A percentile compares a stretch with the other conserved stretches of the same genome.
These are phyloP conservation scores for Drosophila rubida DNA, from an alignment of 2,888 invertebrate species.

Conservation along the genomic window DNA sequence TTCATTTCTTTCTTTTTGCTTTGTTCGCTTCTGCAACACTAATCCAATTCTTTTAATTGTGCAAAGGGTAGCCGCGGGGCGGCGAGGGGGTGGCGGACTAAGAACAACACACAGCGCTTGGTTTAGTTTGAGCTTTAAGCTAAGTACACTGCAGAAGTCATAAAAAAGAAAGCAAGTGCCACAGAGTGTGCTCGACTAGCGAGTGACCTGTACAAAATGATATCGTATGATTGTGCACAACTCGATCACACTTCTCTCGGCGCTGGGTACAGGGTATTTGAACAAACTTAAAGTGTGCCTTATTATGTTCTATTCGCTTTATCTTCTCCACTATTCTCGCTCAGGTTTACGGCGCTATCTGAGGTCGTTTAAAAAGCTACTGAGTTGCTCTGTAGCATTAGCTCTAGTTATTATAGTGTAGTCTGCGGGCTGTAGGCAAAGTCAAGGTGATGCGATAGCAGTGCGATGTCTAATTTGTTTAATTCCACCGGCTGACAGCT, in stretches of 20 bases:
- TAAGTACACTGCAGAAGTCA: conserved; percentile 7
- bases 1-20: conserved; percentile 20
- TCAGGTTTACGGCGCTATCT: conserved; percentile 61
- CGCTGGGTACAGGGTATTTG: not conserved
- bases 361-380: conserved; percentile 62
- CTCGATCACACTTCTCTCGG: not conserved
- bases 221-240: too few relatives aligned
- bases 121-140: conserved; percentile 41
- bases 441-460: conserved; percentile 71
- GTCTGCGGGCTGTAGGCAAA: conserved; percentile 56
- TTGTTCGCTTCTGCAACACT: conserved; percentile 55
- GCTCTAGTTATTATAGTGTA: conserved; percentile 23
- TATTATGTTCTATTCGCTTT: conserved; percentile 29
- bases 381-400: conserved; percentile 41
- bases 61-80: not conserved
- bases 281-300: conserved; percentile 26
- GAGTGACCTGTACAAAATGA: not conserved
- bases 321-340: conserved; percentile 44
- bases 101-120: conserved; percentile 68
- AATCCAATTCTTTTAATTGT: conserved; percentile 78
- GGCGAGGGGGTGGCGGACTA: conserved; percentile 1
- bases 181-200: not conserved
- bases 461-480: conserved; percentile 39
- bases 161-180: conserved; percentile 9
- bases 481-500: conserved; percentile 48